A percentile compares a stretch with the other conserved stretches of the same genome.
Conservation (phyloP, 2,113 vertebrate species). For the Pedionomus torquatus region DNA sequence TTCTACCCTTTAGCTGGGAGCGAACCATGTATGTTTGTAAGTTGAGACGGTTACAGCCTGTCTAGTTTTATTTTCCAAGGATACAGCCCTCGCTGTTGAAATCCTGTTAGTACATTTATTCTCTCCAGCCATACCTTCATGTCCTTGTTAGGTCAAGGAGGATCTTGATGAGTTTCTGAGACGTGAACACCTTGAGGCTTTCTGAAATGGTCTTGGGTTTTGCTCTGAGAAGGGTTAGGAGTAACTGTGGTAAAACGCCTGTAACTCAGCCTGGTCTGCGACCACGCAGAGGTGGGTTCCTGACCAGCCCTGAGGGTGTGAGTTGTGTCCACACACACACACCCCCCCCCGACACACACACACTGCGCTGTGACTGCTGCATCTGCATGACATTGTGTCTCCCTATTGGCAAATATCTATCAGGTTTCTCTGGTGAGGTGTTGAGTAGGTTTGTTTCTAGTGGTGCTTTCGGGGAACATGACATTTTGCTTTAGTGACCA, state of each 20-base stretch:
- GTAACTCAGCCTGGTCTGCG: neutral
- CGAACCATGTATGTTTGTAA: neutral
- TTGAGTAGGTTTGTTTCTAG: neutral
- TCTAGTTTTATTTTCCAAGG: neutral
- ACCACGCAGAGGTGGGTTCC: neutral
- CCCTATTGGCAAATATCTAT: neutral
- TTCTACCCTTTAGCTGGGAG: neutral
- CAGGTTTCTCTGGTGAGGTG: neutral
- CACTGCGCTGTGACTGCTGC: neutral
- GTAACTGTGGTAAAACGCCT: neutral
- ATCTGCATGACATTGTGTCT: neutral
- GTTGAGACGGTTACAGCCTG: neutral
- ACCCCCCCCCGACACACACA: too few species aligned
- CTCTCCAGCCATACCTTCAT: neutral
- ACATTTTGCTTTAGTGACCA: neutral
- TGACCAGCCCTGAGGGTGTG: neutral
- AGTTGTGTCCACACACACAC: neutral
- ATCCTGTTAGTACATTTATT: neutral
- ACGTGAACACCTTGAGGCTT: neutral
- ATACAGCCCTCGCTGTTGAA: neutral
- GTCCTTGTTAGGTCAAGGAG: neutral
- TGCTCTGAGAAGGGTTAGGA: neutral
- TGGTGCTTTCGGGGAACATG: neutral
- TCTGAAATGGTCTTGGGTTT: neutral
- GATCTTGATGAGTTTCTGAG: neutral